Base-by-base conservation (phyloP, 1,140 invertebrate species). In the Drosophila virilis region DNA sequence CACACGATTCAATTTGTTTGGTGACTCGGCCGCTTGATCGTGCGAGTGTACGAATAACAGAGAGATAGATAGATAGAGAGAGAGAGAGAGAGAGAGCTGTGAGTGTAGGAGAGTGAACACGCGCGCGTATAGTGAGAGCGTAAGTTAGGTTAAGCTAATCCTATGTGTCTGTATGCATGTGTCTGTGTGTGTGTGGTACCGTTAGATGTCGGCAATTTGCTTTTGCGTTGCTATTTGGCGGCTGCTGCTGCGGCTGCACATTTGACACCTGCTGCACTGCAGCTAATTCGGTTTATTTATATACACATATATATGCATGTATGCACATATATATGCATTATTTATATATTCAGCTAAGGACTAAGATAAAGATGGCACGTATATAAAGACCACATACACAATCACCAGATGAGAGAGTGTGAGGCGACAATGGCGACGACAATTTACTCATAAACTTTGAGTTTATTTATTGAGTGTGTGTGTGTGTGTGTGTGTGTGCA, bases 381-480 rank as follows among this genome's bases (percentile, higher is more conserved):
- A 91, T 90, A 91, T 91, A 91, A 91, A 89, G 89, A 91, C 89
- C 89, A 91, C 89, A 91, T 89, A 91, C 86, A 91, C 83, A 91
- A 91, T 91, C 89, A 91, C 89, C 89, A 91, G 82, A 88, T 88
- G 88, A 90, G 86, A 86, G 71, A 85, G 80, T 82, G 82, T 86
- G 82, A 81, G 82, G 82, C 82, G 82, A 86, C 76, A 81, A 78
- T 86, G 82, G 81, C 81, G 81, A 84, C 81, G 74, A 80, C 72
- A 77, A 80, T 57, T 43, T 43, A 74, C 32, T 66, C 60, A 68
- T 78, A 72, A 80, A 85, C 81, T 80, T 85, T 68, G 22, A 84
- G 81, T 78, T 84, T 79, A 77, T 58, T 65, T 71, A 68, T 66
- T 48, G 37, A 33, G 48, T 65, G 40, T 51, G 28, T 15, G 22